Conservation (phyloP, 2,888 invertebrate species). For the Drosophila birchii region DNA sequence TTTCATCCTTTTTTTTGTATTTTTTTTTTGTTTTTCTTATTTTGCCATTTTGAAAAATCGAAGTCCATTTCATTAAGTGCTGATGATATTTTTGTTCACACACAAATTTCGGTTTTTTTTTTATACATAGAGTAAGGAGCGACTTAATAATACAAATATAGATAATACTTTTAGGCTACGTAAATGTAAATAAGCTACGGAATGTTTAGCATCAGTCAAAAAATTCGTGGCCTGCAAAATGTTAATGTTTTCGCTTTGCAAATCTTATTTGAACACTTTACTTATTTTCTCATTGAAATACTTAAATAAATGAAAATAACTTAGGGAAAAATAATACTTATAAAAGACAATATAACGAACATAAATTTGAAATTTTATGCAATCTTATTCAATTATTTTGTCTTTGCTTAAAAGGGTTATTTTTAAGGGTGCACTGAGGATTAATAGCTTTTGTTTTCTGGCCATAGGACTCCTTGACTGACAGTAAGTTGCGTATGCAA, state of each 20-base stretch:
- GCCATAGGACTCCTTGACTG: slow-evolving; percentile 83
- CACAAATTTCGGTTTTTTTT: slow-evolving; percentile 80
- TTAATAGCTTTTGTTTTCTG: slow-evolving; percentile 64
- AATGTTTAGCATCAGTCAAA: slow-evolving; percentile 84
- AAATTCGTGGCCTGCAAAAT: slow-evolving; percentile 83
- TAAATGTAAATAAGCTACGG: slow-evolving; percentile 77
- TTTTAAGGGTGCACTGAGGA: slow-evolving; percentile 30
- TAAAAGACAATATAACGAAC: neutral
- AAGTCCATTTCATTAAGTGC: slow-evolving; percentile 85
- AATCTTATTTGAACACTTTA: slow-evolving; percentile 19
- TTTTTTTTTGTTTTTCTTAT: slow-evolving; percentile 10
- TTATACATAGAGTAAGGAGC: slow-evolving; percentile 68
- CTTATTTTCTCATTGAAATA: slow-evolving; percentile 31
- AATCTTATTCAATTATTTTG: neutral
- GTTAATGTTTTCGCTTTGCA: slow-evolving; percentile 3
- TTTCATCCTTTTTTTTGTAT: slow-evolving; percentile 24
- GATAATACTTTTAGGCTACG: slow-evolving; percentile 66
- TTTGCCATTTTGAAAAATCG: slow-evolving; percentile 81
- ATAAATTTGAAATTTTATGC: neutral
- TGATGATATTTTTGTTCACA: slow-evolving; percentile 85
- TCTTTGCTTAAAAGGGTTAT: slow-evolving; percentile 9
- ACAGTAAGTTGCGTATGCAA: slow-evolving; percentile 66
- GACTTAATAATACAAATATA: slow-evolving; percentile 74
- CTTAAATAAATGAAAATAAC: slow-evolving; percentile 23
- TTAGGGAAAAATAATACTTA: neutral